Base-by-base conservation (phyloP, 2,888 invertebrate genomes). In the Clivina fossor region DNA sequence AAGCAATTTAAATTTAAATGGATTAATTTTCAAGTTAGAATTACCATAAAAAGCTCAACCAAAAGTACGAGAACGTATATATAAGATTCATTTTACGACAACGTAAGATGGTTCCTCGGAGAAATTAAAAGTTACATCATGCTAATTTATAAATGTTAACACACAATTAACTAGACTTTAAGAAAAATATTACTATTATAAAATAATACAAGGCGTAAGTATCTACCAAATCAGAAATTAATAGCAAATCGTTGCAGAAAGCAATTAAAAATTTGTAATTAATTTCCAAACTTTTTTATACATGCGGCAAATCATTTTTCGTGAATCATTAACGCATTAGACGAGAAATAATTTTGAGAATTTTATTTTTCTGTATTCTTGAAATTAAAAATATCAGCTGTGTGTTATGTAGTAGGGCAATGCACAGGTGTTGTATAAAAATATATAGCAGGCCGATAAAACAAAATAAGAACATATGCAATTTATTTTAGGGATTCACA, bases 351-450 rank as follows among this genome's bases (percentile, higher is more conserved):
- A 24, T 7, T 24, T 24, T 9, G 26, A 4, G 26, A 24, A 9
- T 24, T 24, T 9, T 9, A 4, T 24, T 4, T 9, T 24, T n/a
- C n/a, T n/a, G n/a, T n/a, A n/a, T n/a, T n/a, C n/a, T 7, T 47
- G 33, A 53, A 43, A 53, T 44, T 53, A 53, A 40, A 53, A 53
- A 44, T 53, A 53, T 9, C 48, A 48, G 35, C 15, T 35, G n/a
- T n/a, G n/a, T n/a, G n/a, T 16, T 44, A 15, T 35, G 32, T 51
- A 32, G 9, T 24, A 24, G 9, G 11, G 22, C 41, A 41, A 18
- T 35, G 44, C 37, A 37, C 53, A 53, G 53, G 53, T 53, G 53
- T 53, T 20, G 44, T 44, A 53, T 37, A 13, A 53, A 47, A 47
- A 47, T 47, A 47, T 20, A 16, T 16, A 13, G 20, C 13, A 22